Base-by-base conservation (phyloP, 2,888 invertebrate species). In the Meta bourneti region DNA sequence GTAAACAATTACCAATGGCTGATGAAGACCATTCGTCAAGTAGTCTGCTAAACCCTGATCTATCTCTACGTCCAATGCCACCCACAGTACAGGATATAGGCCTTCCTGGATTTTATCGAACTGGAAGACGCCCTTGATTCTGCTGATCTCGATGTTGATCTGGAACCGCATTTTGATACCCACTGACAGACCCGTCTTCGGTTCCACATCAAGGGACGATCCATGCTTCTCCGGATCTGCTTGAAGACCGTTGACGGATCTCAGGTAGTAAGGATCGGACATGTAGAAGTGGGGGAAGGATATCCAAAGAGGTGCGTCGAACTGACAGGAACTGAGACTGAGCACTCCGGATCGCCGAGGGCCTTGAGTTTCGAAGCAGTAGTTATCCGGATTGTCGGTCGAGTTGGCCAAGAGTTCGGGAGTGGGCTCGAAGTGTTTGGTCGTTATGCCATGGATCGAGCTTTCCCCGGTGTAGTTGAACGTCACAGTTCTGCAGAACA, bases 201-300 rank as follows among this genome's bases (percentile, higher is more conserved):
- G 98, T 94, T 98, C 98, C 0, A 98, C 96, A 94, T 98, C 98
- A 87, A 98, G 96, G 95, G 96, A 98, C 71, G 98, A 96, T 91
- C 97, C 96, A 95, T 98, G 98, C 7, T 78, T n/a, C 0, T 49
- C 20, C 2, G 70, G 54, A 51, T 93, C 80, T 6, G 93, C 92
- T 8, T 79, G 70, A 19, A 93, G 71, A 16, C 93, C 93, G 13
- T 82, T 72, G 0, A 93, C 85, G 6, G 13, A 51, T 1, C 81
- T 49, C 20, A 77, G 13, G 54, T 93, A 92, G 8, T 61, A 85
- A 7, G 93, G 92, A 74, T 93, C 93, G 7, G 92, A 93, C 80
- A 90, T 77, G 82, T 91, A 77, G 52, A 93, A 93, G 77, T 93
- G 93, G 5, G 93, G 93, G 49, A 85, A 89, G 0, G 93, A 93